phyloP scores from a whole-genome alignment of 1,140 invertebrate species.

The Orius insidiosus region DNA sequence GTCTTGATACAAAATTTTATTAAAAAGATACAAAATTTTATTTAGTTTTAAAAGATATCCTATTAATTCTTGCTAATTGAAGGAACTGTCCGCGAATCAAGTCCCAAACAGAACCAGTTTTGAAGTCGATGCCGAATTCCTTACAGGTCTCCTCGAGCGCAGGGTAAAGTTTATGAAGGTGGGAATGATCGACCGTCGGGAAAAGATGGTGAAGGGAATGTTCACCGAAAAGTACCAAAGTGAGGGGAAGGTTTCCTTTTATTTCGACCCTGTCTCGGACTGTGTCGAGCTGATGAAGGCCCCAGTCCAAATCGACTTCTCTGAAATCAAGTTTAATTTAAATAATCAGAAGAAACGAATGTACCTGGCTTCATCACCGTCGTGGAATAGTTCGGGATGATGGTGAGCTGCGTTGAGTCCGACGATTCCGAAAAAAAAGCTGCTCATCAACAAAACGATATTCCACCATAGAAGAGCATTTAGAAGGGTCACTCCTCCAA shows the following conservation, averaged over 20 bases:
- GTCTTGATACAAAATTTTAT: too few relatives aligned
- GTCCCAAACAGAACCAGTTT: not conserved
- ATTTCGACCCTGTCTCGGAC: slow-evolving; percentile 51
- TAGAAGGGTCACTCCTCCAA: slow-evolving; percentile 23
- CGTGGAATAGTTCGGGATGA: slow-evolving; percentile 66
- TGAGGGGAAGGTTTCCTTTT: slow-evolving; percentile 46
- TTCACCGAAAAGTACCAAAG: slow-evolving; percentile 44
- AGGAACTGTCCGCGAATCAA: slow-evolving; percentile 11
- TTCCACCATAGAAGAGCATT: slow-evolving; percentile 33
- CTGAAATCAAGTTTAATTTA: not conserved
- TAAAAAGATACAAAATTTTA: too few relatives aligned
- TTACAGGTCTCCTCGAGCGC: slow-evolving; percentile 45
- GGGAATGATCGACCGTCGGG: slow-evolving; percentile 56
- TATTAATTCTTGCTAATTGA: slow-evolving; percentile 9
- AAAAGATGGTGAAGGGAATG: slow-evolving; percentile 67
- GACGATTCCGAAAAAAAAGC: slow-evolving; percentile 43
- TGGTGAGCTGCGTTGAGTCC: slow-evolving; percentile 66
- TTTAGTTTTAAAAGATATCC: slow-evolving; percentile 1
- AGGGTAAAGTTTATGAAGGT: slow-evolving; percentile 41
- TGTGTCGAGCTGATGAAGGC: slow-evolving; percentile 55
- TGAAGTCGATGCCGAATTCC: slow-evolving; percentile 42
- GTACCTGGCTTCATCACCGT: slow-evolving; percentile 40
- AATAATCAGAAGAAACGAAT: not conserved
- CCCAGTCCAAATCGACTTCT: slow-evolving; percentile 43
- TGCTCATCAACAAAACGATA: slow-evolving; percentile 34